phyloP scores from a whole-genome alignment of 2,113 vertebrate species.

The Cercocebus atys region DNA sequence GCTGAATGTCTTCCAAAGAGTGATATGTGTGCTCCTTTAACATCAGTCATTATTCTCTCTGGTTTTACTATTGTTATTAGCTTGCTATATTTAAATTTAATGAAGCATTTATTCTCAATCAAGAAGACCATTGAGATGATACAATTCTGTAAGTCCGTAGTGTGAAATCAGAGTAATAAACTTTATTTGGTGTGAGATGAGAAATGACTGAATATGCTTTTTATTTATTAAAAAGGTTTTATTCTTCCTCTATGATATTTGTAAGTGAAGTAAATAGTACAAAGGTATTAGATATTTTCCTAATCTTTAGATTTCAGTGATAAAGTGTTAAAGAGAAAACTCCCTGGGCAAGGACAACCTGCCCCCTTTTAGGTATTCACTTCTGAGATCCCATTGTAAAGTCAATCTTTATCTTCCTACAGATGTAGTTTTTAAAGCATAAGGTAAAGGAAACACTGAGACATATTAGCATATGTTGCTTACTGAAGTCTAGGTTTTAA shows the following conservation, averaged over 20 bases:
- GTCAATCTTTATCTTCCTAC: not conserved
- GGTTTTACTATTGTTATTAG: constrained; percentile 69
- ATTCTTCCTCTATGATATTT: constrained; percentile 41
- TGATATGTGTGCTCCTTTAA: constrained; percentile 47
- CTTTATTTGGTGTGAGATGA: constrained; percentile 74
- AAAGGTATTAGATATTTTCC: not conserved
- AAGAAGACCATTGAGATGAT: constrained; percentile 67
- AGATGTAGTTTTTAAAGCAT: not conserved
- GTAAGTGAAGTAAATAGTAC: constrained; percentile 56
- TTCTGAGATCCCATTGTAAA: not conserved
- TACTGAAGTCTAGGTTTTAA: not conserved
- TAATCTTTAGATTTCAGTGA: not conserved
- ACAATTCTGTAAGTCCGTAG: constrained; percentile 51
- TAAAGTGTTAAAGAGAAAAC: not conserved
- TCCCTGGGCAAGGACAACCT: not conserved
- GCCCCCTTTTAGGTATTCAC: not conserved
- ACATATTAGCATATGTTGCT: not conserved
- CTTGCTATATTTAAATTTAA: constrained; percentile 76
- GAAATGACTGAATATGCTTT: constrained; percentile 63
- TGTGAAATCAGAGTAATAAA: constrained; percentile 71
- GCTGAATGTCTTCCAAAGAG: not conserved
- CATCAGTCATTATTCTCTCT: constrained; percentile 56
- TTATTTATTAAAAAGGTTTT: constrained; percentile 63
- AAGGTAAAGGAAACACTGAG: not conserved
- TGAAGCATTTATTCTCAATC: constrained; percentile 78